Base-by-base conservation (phyloP, 2,797 vertebrate species). In the Argyrosomus regius region DNA sequence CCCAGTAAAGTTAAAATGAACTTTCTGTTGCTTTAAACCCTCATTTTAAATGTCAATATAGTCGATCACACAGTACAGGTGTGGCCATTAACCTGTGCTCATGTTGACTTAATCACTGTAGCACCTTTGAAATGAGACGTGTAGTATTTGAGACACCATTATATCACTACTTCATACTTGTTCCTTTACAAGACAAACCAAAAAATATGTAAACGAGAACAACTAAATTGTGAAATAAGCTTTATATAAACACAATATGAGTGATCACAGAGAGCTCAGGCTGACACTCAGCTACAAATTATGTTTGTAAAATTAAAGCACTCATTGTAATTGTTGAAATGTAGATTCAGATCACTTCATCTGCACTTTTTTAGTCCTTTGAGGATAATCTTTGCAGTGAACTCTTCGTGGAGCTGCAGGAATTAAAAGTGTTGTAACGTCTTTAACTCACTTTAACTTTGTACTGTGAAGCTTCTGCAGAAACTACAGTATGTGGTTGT, bases 111-210 rank as follows among this genome's bases (percentile, higher is more conserved):
- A 31, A 39, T 60, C 52, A 46, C 24, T n/a, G 28, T n/a, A 54
- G 53, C n/a, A 66, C n/a, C 64, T 41, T 31, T 59, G 18, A 59
- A 26, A 46, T 67, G 64, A 67, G n/a, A 67, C 4, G 22, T 16
- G 4, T 35, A 35, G 35, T 35, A 35, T 35, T 35, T 35, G 7
- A 35, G 35, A 35, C 35, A 35, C 7, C 1, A 41, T 66, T 24
- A 24, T 43, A 43, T 56, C 61, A 63, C 24, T 28, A 18, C 28
- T 46, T 10, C 11, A 13, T 43, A 18, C 24, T 49, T 14, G 20
- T 22, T 49, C 18, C 1, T 1, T 59, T 46, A 71, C 28, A 49
- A 70, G 13, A 49, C 8, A 49, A 22, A 18, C 18, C 16, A 39
- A 8, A n/a, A 35, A 35, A 71, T 59, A 49, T 46, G 5, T 35